Evolutionary conservation across 92 coral and sea anemone species (phyloP), one percentile per base, ranked within the genome.

Genomic region (Zoanthus gigantus): DNA sequence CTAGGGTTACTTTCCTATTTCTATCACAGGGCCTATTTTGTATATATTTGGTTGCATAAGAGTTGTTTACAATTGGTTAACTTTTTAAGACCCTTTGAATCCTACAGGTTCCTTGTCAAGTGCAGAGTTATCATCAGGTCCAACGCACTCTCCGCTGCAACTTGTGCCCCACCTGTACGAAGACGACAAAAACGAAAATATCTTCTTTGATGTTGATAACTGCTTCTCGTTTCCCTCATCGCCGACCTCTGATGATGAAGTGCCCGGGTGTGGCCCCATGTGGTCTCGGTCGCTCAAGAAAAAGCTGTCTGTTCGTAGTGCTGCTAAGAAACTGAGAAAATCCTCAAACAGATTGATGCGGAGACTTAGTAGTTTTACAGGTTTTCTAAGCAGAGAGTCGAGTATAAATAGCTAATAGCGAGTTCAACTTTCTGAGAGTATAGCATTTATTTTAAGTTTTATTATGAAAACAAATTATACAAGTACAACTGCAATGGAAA

Each of bases 281-380:
- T 81, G 76, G 85, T 65, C 85, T 28, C 75, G 85, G 15, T 60
- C 76, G 44, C 18, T 81, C 2, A 81, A 81, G 85, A 81, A 81
- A 42, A 81, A 65, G 46, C 48, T 81, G 23, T 66, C 85, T 7
- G 74, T 86, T 9, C 91, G 95, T 0, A 84, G 86, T 10, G 82
- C 89, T 29, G 91, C 93, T 17, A 90, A 92, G 23, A 94, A 86
- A 28, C 65, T 94, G 52, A 90, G 98, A 28, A 90, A 89, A 84
- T 91, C 92, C 16, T 92, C 98, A 44, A 91, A 88, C 80, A 87
- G 90, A 81, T 72, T 94, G 81, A 79, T 92, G 34, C 89, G 92
- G 31, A 85, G 94, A 79, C 78, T 94, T 3, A 89, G 95, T 45
- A 86, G 89, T 67, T 53, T 94, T 44, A 79, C 85, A 28, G 74